These are phyloP conservation scores for Mantis religiosa DNA, from an alignment of 2,888 invertebrate species.

Conservation along the genomic window DNA sequence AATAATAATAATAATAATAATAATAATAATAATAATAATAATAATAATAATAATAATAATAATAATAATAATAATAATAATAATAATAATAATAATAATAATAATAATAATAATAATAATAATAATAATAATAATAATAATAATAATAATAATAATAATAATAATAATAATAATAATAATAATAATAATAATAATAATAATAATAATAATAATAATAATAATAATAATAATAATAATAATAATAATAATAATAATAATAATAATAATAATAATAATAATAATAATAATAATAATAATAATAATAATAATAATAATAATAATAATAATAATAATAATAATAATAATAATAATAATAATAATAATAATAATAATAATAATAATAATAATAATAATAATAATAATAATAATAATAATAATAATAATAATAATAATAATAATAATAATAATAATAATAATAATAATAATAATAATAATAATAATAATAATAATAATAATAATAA, in stretches of 20 bases:
- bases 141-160: neutral
- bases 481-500: neutral
- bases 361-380: no score
- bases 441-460: neutral
- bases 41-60: neutral
- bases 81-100: neutral
- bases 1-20: neutral
- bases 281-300: no score
- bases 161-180: neutral
- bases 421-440: neutral
- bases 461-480: neutral
- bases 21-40: neutral
- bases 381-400: no score
- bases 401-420: neutral
- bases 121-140: neutral
- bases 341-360: no score
- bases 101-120: neutral
- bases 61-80: neutral
- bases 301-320: no score
- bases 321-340: no score
- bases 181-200: neutral
- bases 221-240: neutral
- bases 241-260: neutral
- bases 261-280: neutral
- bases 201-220: neutral